These are phyloP conservation scores for Orthonevra nobilis DNA, from an alignment of 2,888 invertebrate genomes.

Conservation along the genomic window DNA sequence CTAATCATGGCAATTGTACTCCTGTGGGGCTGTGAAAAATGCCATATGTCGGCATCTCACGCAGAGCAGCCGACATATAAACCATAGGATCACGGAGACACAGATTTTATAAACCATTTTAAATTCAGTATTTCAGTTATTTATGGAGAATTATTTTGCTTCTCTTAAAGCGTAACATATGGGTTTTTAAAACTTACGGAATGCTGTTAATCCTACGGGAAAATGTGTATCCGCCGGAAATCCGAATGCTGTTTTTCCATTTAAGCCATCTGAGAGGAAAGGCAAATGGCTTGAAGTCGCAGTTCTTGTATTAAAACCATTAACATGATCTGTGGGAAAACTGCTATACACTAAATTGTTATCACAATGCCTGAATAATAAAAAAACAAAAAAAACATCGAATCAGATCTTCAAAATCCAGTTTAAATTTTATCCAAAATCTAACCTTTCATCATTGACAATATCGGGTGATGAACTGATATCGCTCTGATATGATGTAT, in stretches of 20 bases:
- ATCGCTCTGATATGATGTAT: conserved; percentile 77
- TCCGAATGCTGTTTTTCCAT: conserved; percentile 71
- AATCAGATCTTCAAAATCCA: too few relatives aligned
- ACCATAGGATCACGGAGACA: too few relatives aligned
- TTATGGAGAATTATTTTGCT: too few relatives aligned
- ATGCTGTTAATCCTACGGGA: conserved; percentile 79
- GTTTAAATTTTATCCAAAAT: background rate
- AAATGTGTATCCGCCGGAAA: conserved; percentile 77
- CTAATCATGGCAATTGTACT: too few relatives aligned
- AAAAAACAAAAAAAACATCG: too few relatives aligned
- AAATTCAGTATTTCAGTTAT: too few relatives aligned
- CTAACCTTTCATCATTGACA: conserved; percentile 77
- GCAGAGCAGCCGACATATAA: too few relatives aligned
- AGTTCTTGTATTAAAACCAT: conserved; percentile 71
- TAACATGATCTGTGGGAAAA: conserved; percentile 53
- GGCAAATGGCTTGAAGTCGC: conserved; percentile 70
- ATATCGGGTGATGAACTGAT: conserved; percentile 79
- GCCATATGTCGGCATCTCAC: too few relatives aligned
- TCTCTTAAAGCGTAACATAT: too few relatives aligned
- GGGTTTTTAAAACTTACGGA: conserved; percentile 79
- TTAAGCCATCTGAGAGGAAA: conserved; percentile 50
- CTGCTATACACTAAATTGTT: conserved; percentile 71
- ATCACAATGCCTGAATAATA: conserved; percentile 71
- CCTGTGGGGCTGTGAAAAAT: too few relatives aligned
- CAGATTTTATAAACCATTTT: too few relatives aligned